Base-by-base conservation (phyloP, 2,888 invertebrate species). In the Nomada fucata region DNA sequence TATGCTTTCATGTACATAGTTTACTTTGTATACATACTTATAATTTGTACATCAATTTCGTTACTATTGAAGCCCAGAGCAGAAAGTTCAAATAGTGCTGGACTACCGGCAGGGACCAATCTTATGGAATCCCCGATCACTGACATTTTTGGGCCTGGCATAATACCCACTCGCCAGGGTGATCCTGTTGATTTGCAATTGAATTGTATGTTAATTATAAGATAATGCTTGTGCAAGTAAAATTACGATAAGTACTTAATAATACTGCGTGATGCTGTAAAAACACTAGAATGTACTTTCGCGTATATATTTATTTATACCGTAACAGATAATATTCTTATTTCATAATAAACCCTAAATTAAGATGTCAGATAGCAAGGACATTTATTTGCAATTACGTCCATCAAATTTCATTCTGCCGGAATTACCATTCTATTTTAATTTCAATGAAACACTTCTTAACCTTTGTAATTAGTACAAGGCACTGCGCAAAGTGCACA, bases 111-210 rank as follows among this genome's bases (percentile, higher is more conserved):
- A 90, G 98, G 97, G 91, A 98, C 98, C 92, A 98, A 96, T 94
- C 97, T 96, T 88, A 98, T 97, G 90, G 97, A 96, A 94, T 98
- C 98, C 92, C 98, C 97, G 92, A 97, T 95, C 92, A 97, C 97
- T 93, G 97, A 97, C 94, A 96, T 94, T 92, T 96, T 96, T 86
- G 96, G 95, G 92, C 95, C 95, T 92, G 97, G 96, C 97, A 98
- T 97, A 94, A 98, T 97, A 94, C 97, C 96, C 92, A 98, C 97
- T 95, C 96, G 96, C 98, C 98, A 98, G 95, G 98, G 98, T 94
- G 98, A 98, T 91, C 98, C 98, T 98, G 94, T 72, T 94, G 55
- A 77, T 44, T 67, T 13, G 42, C 55, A 42, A 57, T 60, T 61
- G n/a, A 47, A 20, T 20, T 20, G 20, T n/a, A 73, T 68, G 94